Evolutionary conservation across 2,113 vertebrate genomes (phyloP).

Genomic region (Oenanthe oenanthe): DNA sequence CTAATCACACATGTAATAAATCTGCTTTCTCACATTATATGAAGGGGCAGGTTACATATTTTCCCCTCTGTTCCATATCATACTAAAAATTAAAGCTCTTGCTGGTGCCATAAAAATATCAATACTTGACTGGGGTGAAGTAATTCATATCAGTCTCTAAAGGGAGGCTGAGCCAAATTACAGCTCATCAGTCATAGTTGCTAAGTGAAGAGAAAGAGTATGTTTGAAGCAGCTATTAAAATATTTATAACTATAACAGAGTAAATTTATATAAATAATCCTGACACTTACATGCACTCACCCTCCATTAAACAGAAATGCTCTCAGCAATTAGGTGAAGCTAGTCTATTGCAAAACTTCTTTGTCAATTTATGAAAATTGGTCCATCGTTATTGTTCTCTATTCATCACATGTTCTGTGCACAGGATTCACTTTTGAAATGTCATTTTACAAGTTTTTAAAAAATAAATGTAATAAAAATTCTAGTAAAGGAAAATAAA

Average conservation of each 20-base stretch:
- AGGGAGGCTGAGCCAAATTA: not conserved
- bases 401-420: not conserved
- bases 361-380: not conserved
- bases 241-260: not conserved
- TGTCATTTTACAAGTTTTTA: not conserved
- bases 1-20: not conserved
- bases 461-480: not conserved
- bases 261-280: slow-evolving; percentile 36
- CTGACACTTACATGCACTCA: not conserved
- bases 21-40: not conserved
- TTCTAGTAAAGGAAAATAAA: not conserved
- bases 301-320: not conserved
- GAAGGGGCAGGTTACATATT: not conserved
- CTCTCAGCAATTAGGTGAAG: not conserved
- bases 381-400: not conserved
- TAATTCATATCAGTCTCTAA: not conserved
- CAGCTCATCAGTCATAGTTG: not conserved
- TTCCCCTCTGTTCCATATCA: not conserved
- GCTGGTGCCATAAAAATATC: not conserved
- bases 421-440: not conserved
- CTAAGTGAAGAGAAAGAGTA: not conserved
- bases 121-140: not conserved
- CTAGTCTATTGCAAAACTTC: not conserved
- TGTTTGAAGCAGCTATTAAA: slow-evolving; percentile 35
- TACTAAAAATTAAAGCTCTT: not conserved